These are phyloP conservation scores for Xiphorhynchus elegans DNA, from an alignment of 2,113 vertebrate genomes.

Conservation along the genomic window DNA sequence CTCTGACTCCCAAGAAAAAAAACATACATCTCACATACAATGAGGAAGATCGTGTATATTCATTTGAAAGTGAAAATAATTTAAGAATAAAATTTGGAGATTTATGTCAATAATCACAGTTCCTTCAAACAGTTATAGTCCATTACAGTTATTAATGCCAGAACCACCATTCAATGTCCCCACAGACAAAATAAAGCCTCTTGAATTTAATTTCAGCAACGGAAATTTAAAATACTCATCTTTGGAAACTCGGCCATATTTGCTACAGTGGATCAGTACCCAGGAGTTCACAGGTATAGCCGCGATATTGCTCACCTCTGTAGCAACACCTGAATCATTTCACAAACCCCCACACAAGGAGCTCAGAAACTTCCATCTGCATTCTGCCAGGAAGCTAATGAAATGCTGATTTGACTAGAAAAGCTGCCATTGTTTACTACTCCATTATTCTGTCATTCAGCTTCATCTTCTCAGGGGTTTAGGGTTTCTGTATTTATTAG, in stretches of 20 bases:
- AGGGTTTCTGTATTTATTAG: conserved; percentile 23
- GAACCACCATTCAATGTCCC: conserved; percentile 47
- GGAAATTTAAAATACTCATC: conserved; percentile 43
- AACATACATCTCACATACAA: conserved; percentile 47
- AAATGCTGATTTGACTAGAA: conserved; percentile 66
- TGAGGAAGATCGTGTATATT: background rate
- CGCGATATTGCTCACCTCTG: conserved; percentile 65
- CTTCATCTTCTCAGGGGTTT: conserved; percentile 42
- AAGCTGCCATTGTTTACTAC: conserved; percentile 67
- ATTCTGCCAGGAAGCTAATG: conserved; percentile 55
- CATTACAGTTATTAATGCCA: conserved; percentile 29
- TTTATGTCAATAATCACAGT: conserved; percentile 56
- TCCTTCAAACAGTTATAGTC: conserved; percentile 43
- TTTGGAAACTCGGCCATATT: conserved; percentile 44
- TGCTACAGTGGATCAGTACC: conserved; percentile 18
- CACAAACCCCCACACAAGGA: conserved; percentile 51
- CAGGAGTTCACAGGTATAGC: conserved; percentile 53
- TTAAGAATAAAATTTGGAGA: conserved; percentile 48
- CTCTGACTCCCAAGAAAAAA: conserved; percentile 47
- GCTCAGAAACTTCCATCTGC: conserved; percentile 67
- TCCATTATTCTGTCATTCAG: conserved; percentile 52
- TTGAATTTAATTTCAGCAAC: conserved; percentile 54
- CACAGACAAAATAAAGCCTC: conserved; percentile 51
- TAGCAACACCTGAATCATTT: conserved; percentile 58
- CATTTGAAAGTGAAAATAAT: conserved; percentile 44